Percentiles rank a stretch among this genome's conserved stretches.
These are phyloP conservation scores for Drosophila macrospina DNA, from an alignment of 2,888 invertebrate species.

Conservation along the genomic window DNA sequence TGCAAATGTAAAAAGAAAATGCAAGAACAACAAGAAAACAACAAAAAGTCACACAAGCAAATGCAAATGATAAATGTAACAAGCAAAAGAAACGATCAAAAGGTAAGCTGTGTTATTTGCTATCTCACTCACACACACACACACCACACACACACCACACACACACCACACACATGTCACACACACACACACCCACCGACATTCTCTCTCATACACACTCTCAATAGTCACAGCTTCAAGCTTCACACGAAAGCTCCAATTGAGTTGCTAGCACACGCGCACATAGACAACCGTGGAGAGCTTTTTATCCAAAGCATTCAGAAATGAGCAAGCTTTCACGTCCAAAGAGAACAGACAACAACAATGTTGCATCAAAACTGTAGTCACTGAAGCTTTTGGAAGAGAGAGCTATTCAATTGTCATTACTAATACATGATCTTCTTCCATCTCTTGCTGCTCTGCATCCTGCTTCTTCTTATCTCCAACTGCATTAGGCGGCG, in stretches of 20 bases:
- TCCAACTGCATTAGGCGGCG: slow-evolving; percentile 54
- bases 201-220: slow-evolving; percentile 10
- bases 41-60: slow-evolving; percentile 69
- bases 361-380: slow-evolving; percentile 1
- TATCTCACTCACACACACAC: slow-evolving; percentile 49
- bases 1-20: slow-evolving; percentile 18
- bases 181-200: slow-evolving; percentile 10
- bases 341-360: slow-evolving; percentile 44
- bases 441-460: slow-evolving; percentile 12
- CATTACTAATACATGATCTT: slow-evolving; percentile 44
- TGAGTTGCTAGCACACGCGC: slow-evolving; percentile 83
- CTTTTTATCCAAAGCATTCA: slow-evolving; percentile 29
- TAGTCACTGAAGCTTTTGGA: not conserved
- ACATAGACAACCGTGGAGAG: slow-evolving; percentile 72
- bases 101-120: slow-evolving; percentile 77
- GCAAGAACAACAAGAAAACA: slow-evolving; percentile 33
- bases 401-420: not conserved
- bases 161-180: slow-evolving; percentile 24
- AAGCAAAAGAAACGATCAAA: slow-evolving; percentile 64
- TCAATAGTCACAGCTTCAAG: slow-evolving; percentile 10
- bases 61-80: slow-evolving; percentile 51
- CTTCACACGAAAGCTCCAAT: slow-evolving; percentile 53
- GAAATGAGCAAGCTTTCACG: slow-evolving; percentile 37
- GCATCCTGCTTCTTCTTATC: slow-evolving; percentile 5
- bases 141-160: slow-evolving; percentile 2